Evolutionary conservation across 2,113 vertebrate species (phyloP).

Genomic region (Bombycilla garrulus): DNA sequence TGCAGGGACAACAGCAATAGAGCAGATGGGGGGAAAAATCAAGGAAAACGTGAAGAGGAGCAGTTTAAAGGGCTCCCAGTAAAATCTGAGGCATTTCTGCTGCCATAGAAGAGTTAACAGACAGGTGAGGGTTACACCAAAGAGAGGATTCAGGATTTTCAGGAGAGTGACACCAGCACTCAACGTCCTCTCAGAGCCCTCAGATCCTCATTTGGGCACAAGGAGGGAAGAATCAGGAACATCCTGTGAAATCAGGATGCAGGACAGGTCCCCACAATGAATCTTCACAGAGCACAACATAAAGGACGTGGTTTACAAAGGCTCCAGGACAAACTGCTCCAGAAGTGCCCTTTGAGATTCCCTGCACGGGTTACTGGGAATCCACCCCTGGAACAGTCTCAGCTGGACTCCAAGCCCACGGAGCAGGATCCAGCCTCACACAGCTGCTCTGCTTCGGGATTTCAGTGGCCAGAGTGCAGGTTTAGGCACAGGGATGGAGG

Average conservation of each 20-base stretch:
- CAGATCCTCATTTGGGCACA: background rate
- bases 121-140: background rate
- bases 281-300: fast-evolving
- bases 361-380: background rate
- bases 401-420: background rate
- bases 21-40: background rate
- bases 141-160: background rate
- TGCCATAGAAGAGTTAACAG: background rate
- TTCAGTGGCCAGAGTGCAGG: background rate
- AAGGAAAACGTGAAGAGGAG: background rate
- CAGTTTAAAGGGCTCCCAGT: background rate
- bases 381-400: background rate
- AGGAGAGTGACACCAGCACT: background rate
- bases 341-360: background rate
- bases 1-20: background rate
- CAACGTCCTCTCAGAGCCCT: background rate
- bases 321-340: background rate
- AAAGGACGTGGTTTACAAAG: fast-evolving
- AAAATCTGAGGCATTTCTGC: background rate
- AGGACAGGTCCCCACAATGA: background rate
- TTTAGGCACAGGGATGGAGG: background rate
- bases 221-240: background rate
- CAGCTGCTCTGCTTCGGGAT: background rate
- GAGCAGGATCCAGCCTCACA: background rate
- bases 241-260: background rate